These are phyloP conservation scores for Eurypyga helias DNA, from an alignment of 2,113 vertebrate genomes.

Conservation along the genomic window DNA sequence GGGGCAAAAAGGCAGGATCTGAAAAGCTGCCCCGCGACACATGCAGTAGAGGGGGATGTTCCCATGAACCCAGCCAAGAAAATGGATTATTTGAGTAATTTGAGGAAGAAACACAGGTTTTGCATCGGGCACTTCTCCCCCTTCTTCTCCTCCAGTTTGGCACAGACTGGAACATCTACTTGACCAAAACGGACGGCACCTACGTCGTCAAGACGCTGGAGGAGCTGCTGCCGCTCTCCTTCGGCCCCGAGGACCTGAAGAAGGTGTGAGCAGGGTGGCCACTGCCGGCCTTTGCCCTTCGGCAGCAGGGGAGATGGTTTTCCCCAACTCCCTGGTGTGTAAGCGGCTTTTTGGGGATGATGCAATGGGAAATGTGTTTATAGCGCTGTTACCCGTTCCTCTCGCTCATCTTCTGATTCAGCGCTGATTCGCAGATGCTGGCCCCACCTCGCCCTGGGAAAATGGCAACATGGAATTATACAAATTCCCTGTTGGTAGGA, in stretches of 20 bases:
- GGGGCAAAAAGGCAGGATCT: not conserved
- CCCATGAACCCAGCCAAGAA: not conserved
- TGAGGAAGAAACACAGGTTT: not conserved
- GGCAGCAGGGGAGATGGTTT: not conserved
- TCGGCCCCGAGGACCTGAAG: constrained; percentile 83
- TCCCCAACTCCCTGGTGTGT: not conserved
- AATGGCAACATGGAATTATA: not conserved
- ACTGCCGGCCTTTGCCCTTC: not conserved
- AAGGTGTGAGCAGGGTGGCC: constrained; percentile 40
- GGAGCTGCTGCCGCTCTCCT: constrained; percentile 87
- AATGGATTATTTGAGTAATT: not conserved
- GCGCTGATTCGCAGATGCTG: fast-evolving
- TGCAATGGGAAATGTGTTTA: not conserved
- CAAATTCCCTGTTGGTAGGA: not conserved
- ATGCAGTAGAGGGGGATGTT: not conserved
- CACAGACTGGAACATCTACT: constrained; percentile 80
- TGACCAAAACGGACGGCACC: constrained; percentile 83
- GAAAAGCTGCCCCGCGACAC: not conserved
- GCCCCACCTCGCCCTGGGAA: not conserved
- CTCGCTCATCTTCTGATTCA: not conserved
- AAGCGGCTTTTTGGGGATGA: not conserved
- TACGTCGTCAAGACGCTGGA: constrained; percentile 77
- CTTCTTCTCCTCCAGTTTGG: constrained; percentile 83
- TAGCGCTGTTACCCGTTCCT: not conserved
- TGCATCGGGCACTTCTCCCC: not conserved